Percentiles rank a stretch among this genome's conserved stretches.
Evolutionary conservation across 2,888 invertebrate genomes (phyloP).

Genomic region (Netelia inedita): DNA sequence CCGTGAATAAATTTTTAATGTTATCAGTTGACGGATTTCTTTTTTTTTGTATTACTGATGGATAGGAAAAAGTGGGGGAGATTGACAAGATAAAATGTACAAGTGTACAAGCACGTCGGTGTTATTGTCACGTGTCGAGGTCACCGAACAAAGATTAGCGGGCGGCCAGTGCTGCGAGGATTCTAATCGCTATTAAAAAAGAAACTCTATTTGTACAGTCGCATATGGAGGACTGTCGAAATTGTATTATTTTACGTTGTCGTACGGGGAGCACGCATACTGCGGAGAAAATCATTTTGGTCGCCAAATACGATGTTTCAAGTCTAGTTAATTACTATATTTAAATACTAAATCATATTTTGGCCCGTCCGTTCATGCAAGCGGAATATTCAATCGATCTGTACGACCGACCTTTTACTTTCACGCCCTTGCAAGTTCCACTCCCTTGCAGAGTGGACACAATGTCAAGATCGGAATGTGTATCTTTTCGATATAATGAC

Average conservation of each 20-base stretch:
- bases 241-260: not conserved
- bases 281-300: not conserved
- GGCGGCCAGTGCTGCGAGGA: not conserved
- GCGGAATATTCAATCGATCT: slow-evolving; percentile 19
- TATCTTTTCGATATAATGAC: not conserved
- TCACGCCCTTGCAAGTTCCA: not conserved
- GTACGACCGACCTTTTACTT: slow-evolving; percentile 13
- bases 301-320: no score
- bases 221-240: not conserved
- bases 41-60: no score
- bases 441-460: not conserved
- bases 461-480: not conserved
- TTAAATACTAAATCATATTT: not conserved
- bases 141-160: not conserved
- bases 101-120: not conserved
- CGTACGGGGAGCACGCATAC: not conserved
- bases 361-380: not conserved
- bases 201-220: not conserved
- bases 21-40: no score
- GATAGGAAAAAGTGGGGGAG: no score
- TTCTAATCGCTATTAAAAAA: not conserved
- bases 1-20: no score
- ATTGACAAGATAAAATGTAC: not conserved
- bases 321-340: no score
- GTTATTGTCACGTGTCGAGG: not conserved